Conservation (phyloP, 2,888 invertebrate species). For the Hyposoter didymator region DNA sequence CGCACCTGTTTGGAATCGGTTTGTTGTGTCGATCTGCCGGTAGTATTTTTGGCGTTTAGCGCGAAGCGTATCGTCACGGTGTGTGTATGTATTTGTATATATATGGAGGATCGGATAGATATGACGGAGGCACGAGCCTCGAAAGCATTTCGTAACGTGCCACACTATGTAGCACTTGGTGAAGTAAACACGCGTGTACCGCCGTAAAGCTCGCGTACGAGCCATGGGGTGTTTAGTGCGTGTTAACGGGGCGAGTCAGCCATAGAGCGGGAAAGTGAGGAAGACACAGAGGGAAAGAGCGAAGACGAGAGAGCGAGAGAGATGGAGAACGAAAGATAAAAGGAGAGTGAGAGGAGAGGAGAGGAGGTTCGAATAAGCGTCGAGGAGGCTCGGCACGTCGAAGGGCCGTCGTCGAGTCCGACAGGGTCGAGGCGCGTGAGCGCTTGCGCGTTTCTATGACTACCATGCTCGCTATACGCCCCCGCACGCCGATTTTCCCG, state of each 20-base stretch:
- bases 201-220: conserved; percentile 76
- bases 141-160: conserved; percentile 64
- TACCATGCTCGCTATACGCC: conserved; percentile 81
- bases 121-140: conserved; percentile 50
- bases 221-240: conserved; percentile 83
- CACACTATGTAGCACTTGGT: conserved; percentile 70
- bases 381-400: conserved; percentile 71
- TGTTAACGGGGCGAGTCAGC: conserved; percentile 81
- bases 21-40: no score
- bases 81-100: conserved; percentile 1
- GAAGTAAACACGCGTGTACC: conserved; percentile 78
- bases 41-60: no score
- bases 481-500: conserved; percentile 73
- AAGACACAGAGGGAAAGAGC: conserved; percentile 40
- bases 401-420: conserved; percentile 77
- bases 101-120: conserved; percentile 36
- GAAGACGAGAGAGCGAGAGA: conserved; percentile 42
- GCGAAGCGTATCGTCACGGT: not conserved
- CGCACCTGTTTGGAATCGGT: no score
- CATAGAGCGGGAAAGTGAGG: conserved; percentile 69
- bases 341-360: conserved; percentile 65
- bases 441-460: conserved; percentile 84
- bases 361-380: conserved; percentile 66
- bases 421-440: conserved; percentile 72
- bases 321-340: conserved; percentile 45